Conservation (phyloP, 2,888 invertebrate species). For the Orthosia cruda region DNA sequence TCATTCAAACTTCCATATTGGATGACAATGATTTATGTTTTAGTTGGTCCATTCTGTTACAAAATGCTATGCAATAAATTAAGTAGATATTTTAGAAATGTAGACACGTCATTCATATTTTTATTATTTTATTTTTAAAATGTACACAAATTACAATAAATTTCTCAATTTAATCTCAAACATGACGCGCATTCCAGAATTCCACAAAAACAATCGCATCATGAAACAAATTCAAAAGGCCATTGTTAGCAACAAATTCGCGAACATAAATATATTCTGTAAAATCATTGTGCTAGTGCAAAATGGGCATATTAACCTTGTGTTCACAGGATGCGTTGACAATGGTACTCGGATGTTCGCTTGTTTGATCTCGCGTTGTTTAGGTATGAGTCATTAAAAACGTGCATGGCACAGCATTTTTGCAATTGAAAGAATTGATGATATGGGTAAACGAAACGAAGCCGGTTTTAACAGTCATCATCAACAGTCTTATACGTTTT, state of each 20-base stretch:
- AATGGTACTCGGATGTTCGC: constrained; percentile 67
- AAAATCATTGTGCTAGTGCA: constrained; percentile 58
- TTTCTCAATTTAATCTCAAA: constrained; percentile 20
- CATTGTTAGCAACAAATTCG: constrained; percentile 61
- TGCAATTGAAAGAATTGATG: constrained; percentile 8
- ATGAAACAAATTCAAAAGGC: constrained; percentile 47
- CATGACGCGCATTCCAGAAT: constrained; percentile 24
- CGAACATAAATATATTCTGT: constrained; percentile 42
- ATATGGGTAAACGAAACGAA: constrained; percentile 4
- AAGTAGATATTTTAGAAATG: background rate
- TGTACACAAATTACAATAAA: background rate
- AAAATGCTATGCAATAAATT: background rate
- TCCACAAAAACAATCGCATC: constrained; percentile 41
- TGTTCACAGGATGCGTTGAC: constrained; percentile 61
- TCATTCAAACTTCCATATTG: background rate
- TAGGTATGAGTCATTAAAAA: constrained; percentile 57
- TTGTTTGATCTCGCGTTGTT: constrained; percentile 59
- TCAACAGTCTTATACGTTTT: too few species aligned
- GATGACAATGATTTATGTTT: background rate
- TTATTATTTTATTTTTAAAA: background rate
- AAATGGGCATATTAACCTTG: constrained; percentile 63
- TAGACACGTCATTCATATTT: background rate
- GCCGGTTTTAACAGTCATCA: background rate
- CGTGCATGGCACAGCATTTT: constrained; percentile 22
- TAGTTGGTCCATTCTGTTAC: background rate